A percentile compares a stretch with the other conserved stretches of the same genome.
Evolutionary conservation across 2,888 invertebrate species (phyloP).

Genomic region (Lymantria dispar): DNA sequence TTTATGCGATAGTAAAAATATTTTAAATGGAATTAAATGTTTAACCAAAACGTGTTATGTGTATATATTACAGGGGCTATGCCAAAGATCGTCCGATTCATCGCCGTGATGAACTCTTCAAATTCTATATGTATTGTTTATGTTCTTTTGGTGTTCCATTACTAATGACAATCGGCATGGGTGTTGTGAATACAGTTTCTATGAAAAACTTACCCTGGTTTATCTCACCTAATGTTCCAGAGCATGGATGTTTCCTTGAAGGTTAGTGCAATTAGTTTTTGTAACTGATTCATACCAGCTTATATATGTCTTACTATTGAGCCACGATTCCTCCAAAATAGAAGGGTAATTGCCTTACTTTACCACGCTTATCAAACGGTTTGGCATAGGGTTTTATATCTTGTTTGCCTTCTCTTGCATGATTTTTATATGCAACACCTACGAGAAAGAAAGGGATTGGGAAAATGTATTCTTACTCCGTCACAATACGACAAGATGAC

Average conservation of each 20-base stretch:
- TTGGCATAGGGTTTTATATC: no score
- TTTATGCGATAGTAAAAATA: neutral
- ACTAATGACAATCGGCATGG: slow-evolving; percentile 44
- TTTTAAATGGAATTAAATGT: neutral
- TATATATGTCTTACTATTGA: no score
- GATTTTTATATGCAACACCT: no score
- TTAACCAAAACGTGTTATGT: no score
- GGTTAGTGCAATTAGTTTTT: slow-evolving; percentile 33
- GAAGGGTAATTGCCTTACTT: no score
- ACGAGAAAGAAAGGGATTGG: no score
- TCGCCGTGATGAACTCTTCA: slow-evolving; percentile 60
- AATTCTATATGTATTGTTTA: slow-evolving; percentile 61
- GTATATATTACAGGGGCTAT: slow-evolving; percentile 53
- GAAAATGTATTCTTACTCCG: no score
- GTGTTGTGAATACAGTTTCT: slow-evolving; percentile 36
- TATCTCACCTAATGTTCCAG: slow-evolving; percentile 50
- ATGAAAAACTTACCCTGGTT: slow-evolving; percentile 54
- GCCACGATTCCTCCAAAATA: no score
- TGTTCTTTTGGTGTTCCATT: slow-evolving; percentile 64
- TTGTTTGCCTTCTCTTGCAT: no score
- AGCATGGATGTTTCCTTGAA: slow-evolving; percentile 55
- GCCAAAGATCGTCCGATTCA: slow-evolving; percentile 69
- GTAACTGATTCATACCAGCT: no score
- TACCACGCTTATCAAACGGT: no score
- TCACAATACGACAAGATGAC: neutral